Base-by-base conservation (phyloP, 2,888 invertebrate species). In the Agrochola lota region DNA sequence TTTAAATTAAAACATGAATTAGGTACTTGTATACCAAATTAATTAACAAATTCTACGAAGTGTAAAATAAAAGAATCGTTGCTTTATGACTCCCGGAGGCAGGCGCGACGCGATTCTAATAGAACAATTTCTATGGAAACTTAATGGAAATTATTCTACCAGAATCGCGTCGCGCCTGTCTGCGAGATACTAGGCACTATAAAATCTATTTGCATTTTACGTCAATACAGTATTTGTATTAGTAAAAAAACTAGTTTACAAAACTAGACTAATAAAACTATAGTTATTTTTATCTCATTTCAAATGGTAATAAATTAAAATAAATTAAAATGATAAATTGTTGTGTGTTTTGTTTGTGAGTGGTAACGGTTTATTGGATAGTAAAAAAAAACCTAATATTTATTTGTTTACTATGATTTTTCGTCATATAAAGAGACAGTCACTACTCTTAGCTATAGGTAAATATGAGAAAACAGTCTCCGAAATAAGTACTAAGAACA, bases 191-290 rank as follows among this genome's bases (percentile, higher is more conserved):
- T 15, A 15, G 26, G 40, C 55, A 71, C 20, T 26, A 49, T 59
- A 60, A 71, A 71, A 60, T 62, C 4, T 70, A 43, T 73, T 73
- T 49, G 17, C 26, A 72, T 79, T 66, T 66, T 67, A 52, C 12
- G 52, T 63, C 35, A 78, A 35, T 43, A 9, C 30, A 30, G 64
- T 59, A 63, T 30, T 17, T 23, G 5, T 17, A 46, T 23, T 26
- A 26, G 17, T 35, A 64, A 35, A 55, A 26, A 60, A 52, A 23
- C 30, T 77, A 23, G 30, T 68, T 60, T 15, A 52, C n/a, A 30
- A 52, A 68, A 60, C 40, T 20, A 40, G 64, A 12, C 7, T 52
- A 8, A 15, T n/a, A 64, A n/a, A 23, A n/a, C 15, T 9, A 46
- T 46, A 46, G 4, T 46, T 46, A 46, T 46, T 15, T 46, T 46